Percentiles rank a stretch among this genome's conserved stretches.
Evolutionary conservation across 2,113 vertebrate species (phyloP).

Genomic region (Speoplatyrhinus poulsoni): DNA sequence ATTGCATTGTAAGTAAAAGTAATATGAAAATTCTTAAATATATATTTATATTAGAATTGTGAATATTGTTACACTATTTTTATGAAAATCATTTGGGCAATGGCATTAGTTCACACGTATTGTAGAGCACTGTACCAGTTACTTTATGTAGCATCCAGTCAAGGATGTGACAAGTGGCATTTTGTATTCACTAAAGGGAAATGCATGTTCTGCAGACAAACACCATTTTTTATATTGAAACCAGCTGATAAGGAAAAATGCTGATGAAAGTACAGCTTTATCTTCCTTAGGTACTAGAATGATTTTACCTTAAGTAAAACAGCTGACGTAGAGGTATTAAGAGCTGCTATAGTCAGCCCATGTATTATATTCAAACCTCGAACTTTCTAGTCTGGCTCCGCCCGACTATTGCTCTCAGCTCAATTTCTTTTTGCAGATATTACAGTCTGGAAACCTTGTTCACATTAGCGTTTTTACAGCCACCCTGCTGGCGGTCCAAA

Average conservation of each 20-base stretch:
- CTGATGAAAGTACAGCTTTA: constrained; percentile 52
- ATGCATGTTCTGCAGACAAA: constrained; percentile 28
- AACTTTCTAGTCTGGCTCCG: constrained; percentile 1
- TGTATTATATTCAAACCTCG: constrained; percentile 5
- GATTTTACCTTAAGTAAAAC: constrained; percentile 38
- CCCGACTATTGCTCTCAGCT: no score
- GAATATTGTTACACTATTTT: background rate
- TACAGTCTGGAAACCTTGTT: no score
- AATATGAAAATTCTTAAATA: no score
- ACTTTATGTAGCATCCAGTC: background rate
- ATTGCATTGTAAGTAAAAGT: background rate
- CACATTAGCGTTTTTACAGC: no score
- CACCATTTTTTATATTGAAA: constrained; percentile 38
- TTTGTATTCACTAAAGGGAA: constrained; percentile 24
- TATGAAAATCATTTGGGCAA: constrained; percentile 5
- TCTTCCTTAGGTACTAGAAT: constrained; percentile 30
- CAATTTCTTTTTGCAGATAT: no score
- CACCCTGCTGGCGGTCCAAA: no score
- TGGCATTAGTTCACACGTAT: background rate
- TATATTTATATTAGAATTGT: no score
- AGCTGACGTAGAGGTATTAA: constrained; percentile 33
- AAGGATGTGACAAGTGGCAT: constrained; percentile 19
- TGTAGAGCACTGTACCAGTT: background rate
- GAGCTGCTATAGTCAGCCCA: constrained; percentile 17
- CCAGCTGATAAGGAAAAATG: constrained; percentile 47